These are phyloP conservation scores for Micromys minutus DNA, from an alignment of 2,113 vertebrate genomes.

Conservation along the genomic window DNA sequence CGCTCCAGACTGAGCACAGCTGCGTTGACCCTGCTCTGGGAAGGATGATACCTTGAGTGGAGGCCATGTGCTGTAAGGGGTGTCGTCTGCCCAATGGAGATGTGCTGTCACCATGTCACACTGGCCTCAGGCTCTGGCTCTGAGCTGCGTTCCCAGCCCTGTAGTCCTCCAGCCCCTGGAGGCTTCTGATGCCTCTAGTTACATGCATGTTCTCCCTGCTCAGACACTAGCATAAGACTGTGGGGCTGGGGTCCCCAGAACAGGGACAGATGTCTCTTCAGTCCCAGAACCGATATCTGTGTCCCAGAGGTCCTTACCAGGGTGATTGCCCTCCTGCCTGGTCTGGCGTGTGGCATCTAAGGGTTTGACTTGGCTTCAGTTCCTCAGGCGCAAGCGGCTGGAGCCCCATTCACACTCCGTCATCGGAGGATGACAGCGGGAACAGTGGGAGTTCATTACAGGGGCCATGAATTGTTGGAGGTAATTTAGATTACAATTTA, in stretches of 20 bases:
- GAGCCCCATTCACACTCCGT: conserved; percentile 87
- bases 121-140: fast-evolving
- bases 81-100: not conserved
- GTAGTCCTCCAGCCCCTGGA: not conserved
- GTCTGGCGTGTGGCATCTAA: not conserved
- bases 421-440: conserved; percentile 88
- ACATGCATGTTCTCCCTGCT: fast-evolving
- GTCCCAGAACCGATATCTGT: not conserved
- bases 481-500: conserved; percentile 95
- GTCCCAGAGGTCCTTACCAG: not conserved
- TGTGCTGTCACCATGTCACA: not conserved
- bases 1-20: fast-evolving
- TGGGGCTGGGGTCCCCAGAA: fast-evolving
- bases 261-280: not conserved
- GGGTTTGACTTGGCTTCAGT: not conserved
- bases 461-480: conserved; percentile 93
- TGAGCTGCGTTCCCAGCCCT: not conserved
- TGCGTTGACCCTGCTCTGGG: fast-evolving
- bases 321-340: not conserved
- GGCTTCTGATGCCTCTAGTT: not conserved
- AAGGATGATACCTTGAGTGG: too few relatives aligned
- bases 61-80: not conserved
- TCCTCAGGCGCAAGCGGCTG: conserved; percentile 6
- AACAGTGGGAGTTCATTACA: conserved; percentile 92
- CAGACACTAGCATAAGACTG: fast-evolving